Evolutionary conservation across 2,113 vertebrate species (phyloP), one percentile per base, ranked within the genome.

Genomic region (Chaetorhynchus papuensis): DNA sequence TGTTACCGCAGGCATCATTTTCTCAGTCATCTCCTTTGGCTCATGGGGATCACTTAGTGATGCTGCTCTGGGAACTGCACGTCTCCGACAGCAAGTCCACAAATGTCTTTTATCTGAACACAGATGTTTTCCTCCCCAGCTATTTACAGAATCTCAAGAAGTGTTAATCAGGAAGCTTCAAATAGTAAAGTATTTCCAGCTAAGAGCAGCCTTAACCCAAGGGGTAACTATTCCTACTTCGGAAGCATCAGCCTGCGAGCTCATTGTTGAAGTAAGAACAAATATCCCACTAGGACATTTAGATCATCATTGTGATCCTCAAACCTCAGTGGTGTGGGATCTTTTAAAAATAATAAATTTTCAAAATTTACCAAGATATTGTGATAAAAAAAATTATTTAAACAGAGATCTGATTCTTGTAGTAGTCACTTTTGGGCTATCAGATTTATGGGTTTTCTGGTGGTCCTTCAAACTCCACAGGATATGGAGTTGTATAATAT

Each of bases 91-190:
- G 61, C 26, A 79, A 90, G 69, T 80, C 65, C 59, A 47, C 5
- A 3, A 64, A 17, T 1, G 10, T 23, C 42, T 88, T 74, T 92
- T 90, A 89, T 95, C 81, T 89, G 78, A 45, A 54, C 77, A 74
- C 56, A 91, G 42, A 87, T 42, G 54, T 59, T 87, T 94, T 89
- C 87, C 78, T 96, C 63, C 63, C 19, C 39, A 54, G 24, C 56
- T 91, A 95, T 81, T 91, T 87, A 50, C 53, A 89, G 93, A 87
- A 70, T 68, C 60, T 49, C 64, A 57, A 50, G n/a, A 96, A 93
- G 78, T 41, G 74, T 77, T 87, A 65, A 85, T 85, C 74, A 42
- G 39, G 50, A 88, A 80, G 68, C 78, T 72, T 83, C 42, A 72
- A 87, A 80, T 3, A 31, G 45, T 75, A 15, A 71, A 93, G 30